Conservation (phyloP, 2,888 invertebrate genomes). For the Watsonalla cultraria region DNA sequence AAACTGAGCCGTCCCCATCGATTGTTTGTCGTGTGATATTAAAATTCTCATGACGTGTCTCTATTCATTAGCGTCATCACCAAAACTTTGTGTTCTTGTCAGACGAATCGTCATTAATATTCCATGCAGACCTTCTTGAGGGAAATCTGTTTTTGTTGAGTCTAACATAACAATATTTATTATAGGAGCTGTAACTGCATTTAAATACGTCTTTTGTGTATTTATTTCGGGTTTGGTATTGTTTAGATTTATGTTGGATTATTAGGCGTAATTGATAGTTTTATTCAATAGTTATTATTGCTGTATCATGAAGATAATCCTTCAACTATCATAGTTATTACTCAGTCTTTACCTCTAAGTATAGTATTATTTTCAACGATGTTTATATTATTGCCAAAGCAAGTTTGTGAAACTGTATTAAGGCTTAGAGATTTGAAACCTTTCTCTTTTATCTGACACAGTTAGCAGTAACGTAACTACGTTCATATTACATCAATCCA, state of each 20-base stretch:
- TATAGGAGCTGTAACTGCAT: background rate
- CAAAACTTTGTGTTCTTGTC: background rate
- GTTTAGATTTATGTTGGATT: no score
- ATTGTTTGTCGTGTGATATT: background rate
- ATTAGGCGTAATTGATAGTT: no score
- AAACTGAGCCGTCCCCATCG: background rate
- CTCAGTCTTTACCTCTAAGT: no score
- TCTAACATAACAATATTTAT: background rate
- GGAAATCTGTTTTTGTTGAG: background rate
- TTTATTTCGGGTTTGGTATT: no score
- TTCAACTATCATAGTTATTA: no score
- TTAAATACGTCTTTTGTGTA: background rate
- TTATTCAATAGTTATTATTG: no score
- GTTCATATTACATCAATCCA: slow-evolving; percentile 5
- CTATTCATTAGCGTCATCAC: background rate
- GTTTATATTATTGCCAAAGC: background rate
- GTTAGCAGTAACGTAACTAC: slow-evolving; percentile 19
- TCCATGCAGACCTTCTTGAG: background rate
- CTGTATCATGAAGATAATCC: no score
- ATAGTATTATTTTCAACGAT: no score
- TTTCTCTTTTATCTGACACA: slow-evolving; percentile 35
- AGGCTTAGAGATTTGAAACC: slow-evolving; percentile 13
- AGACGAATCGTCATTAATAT: background rate
- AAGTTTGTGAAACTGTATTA: background rate
- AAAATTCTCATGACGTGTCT: background rate